These are phyloP conservation scores for Tachysurus fulvidraco DNA, from an alignment of 2,113 vertebrate genomes.

Conservation along the genomic window DNA sequence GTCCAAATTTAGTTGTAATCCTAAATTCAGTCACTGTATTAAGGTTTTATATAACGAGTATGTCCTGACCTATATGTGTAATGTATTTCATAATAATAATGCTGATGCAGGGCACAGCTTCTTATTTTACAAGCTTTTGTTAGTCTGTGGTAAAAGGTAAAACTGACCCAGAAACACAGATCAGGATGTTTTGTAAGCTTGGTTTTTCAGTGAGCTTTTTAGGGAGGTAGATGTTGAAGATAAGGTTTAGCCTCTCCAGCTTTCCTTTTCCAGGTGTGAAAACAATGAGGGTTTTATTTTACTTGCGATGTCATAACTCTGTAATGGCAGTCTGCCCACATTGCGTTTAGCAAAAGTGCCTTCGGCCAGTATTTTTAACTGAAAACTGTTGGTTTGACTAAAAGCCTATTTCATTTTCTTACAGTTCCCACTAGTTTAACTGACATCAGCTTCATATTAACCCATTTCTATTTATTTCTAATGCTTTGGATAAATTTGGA, in stretches of 20 bases:
- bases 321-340: background rate
- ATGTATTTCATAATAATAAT: background rate
- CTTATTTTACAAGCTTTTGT: constrained; percentile 9
- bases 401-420: background rate
- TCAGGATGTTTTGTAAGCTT: background rate
- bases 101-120: background rate
- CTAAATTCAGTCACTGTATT: background rate
- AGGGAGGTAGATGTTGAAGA: background rate
- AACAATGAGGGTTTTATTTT: background rate
- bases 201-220: background rate
- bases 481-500: background rate
- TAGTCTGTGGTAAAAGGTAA: background rate
- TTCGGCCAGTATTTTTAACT: background rate
- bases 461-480: background rate
- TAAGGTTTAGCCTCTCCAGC: background rate
- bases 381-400: background rate
- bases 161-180: constrained; percentile 5
- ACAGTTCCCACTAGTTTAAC: background rate
- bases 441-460: background rate
- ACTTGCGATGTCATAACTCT: background rate
- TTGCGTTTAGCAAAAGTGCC: background rate
- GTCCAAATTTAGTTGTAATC: background rate
- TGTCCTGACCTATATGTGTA: background rate
- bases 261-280: background rate
- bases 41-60: background rate